Evolutionary conservation across 2,888 invertebrate genomes (phyloP).

Genomic region (Pristionchus maxplancki): DNA sequence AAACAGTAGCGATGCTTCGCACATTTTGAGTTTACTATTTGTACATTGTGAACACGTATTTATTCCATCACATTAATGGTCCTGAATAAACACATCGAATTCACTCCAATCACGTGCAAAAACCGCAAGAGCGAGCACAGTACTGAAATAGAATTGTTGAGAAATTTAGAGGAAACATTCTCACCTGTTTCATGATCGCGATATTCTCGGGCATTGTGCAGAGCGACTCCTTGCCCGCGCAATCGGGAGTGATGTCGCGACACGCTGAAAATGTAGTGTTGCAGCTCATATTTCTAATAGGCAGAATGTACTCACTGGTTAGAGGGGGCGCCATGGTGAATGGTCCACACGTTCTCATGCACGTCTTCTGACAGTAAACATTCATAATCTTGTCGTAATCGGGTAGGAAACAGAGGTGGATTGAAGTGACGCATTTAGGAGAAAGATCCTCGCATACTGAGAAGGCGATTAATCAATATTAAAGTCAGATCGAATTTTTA

Average conservation of each 20-base stretch:
- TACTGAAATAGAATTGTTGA: neutral
- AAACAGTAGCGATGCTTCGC: neutral
- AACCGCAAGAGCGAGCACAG: neutral
- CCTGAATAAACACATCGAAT: no score
- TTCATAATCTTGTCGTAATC: conserved; percentile 31
- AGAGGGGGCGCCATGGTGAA: neutral
- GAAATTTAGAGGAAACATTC: neutral
- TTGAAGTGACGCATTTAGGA: neutral
- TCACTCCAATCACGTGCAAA: neutral
- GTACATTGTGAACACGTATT: neutral
- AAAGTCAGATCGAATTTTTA: neutral
- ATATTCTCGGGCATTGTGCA: neutral
- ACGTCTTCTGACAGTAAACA: conserved; percentile 48
- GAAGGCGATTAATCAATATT: neutral
- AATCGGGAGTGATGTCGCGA: conserved; percentile 29
- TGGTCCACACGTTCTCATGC: neutral
- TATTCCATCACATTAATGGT: neutral
- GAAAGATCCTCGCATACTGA: conserved; percentile 25
- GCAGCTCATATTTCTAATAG: no score
- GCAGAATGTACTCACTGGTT: neutral
- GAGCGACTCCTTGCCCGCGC: neutral
- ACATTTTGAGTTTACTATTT: neutral
- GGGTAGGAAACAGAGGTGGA: neutral
- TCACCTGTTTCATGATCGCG: neutral
- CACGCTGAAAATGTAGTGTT: conserved; percentile 31